Base-by-base conservation (phyloP, 2,113 vertebrate species). In the Andinoacara biseriatus region DNA sequence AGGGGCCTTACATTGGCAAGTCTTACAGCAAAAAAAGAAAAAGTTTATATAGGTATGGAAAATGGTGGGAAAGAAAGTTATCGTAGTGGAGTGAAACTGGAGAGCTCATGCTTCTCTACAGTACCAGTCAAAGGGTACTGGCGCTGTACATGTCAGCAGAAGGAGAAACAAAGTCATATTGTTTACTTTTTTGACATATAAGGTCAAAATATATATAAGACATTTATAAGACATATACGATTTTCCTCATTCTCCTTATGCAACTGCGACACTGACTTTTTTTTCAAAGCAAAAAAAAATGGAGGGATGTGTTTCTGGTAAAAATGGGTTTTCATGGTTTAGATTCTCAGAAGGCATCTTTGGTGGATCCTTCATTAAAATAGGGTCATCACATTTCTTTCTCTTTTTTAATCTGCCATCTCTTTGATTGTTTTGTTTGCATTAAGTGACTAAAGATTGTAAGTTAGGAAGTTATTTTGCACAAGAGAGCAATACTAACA, bases 171-270 rank as follows among this genome's bases (percentile, higher is more conserved):
- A 80, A 54, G 46, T 54, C 43, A 13, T 60, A 65, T 79, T 2
- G 3, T 86, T 24, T 62, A 17, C 26, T 83, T 78, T 76, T 86
- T 75, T 79, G 58, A 82, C 78, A n/a, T 54, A n/a, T 8, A 9
- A 35, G 35, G 35, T 33, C 31, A 33, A 6, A 33, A 33, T 5
- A 33, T 33, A 13, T 43, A 43, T 43, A 49, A 74, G 40, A 10
- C 11, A 33, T 33, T 10, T 43, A 43, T 43, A 49, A 74, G 40
- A 10, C 11, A 78, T 9, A 57, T 40, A 78, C 84, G 31, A 35
- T 33, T 88, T 69, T 59, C 33, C 22, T 57, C 58, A 52, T 46
- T 74, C 52, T 33, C 7, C 46, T 75, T 14, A 29, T 24, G 38
- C 17, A 81, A 46, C 57, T 72, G 38, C 56, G 78, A 63, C 59